A percentile compares a stretch with the other conserved stretches of the same genome.
phyloP scores from a whole-genome alignment of 2,797 vertebrate species.

The Notamacropus eugenii region DNA sequence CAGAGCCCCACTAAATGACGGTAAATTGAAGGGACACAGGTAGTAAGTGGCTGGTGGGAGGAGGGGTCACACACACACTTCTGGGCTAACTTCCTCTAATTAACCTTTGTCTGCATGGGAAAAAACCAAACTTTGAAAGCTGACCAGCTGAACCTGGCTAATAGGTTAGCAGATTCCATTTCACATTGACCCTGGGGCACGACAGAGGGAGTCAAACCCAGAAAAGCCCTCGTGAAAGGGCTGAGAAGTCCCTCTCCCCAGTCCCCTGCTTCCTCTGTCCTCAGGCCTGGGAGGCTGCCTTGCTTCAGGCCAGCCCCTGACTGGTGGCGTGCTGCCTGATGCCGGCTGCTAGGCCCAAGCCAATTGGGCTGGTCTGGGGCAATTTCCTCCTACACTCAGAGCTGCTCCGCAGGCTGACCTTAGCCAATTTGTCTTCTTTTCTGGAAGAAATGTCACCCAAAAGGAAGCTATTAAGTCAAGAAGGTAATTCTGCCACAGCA shows the following conservation, averaged over 20 bases:
- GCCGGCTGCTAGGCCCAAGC: slow-evolving; percentile 69
- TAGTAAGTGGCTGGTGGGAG: neutral
- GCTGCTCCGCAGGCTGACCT: slow-evolving; percentile 87
- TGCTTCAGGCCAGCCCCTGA: slow-evolving; percentile 59
- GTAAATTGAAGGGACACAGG: slow-evolving; percentile 19
- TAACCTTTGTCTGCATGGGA: slow-evolving; percentile 2
- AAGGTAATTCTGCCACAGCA: slow-evolving; percentile 86
- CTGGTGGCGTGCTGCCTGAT: slow-evolving; percentile 79
- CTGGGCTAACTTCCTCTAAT: neutral
- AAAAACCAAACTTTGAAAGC: slow-evolving; percentile 32
- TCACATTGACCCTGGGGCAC: neutral
- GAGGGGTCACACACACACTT: slow-evolving; percentile 12
- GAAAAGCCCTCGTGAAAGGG: neutral
- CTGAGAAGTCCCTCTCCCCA: neutral
- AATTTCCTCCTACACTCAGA: slow-evolving; percentile 88
- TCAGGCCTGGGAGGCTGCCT: slow-evolving; percentile 8
- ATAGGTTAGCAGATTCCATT: neutral
- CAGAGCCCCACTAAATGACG: neutral
- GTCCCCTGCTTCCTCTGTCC: neutral
- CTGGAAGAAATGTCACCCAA: slow-evolving; percentile 87
- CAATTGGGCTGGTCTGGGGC: slow-evolving; percentile 86
- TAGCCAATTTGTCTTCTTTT: slow-evolving; percentile 89
- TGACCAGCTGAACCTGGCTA: slow-evolving; percentile 11
- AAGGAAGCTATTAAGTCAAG: slow-evolving; percentile 93
- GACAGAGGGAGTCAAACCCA: neutral